Base-by-base conservation (phyloP, 2,888 invertebrate species). In the Panzeria rudis region DNA sequence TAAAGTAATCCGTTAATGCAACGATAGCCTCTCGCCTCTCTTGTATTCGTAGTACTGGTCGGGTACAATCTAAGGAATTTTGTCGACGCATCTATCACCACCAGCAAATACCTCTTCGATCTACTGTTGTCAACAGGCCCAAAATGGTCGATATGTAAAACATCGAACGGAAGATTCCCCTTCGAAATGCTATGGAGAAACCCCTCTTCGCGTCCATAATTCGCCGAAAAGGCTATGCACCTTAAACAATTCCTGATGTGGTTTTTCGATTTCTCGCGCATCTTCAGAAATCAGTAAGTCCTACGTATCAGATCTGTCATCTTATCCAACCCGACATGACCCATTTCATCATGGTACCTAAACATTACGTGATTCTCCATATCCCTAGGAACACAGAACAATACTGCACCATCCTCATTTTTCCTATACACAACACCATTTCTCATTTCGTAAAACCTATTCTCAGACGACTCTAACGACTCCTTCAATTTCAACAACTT, bases 1-100 rank as follows among this genome's bases (percentile, higher is more conserved):
- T 56, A 32, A 87, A 88, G 62, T 88, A 88, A 8, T 77, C 86
- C 62, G 86, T 72, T 9, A 92, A 35, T 1, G 66, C 52, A 0
- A 1, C 0, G 13, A 84, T 52, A 11, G 62, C 73, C 23, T 86
- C 77, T 23, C 23, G 62, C 73, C 23, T 86, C 77, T 23, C 23
- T 68, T 4, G 86, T 76, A 6, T 25, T 79, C 13, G 79, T 86
- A 0, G 78, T 84, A 32, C 54, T 84, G 0, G 78, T 72, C 7
- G 86, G 68, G 25, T 82, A 82, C 13, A 86, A 25, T 29, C 81
- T 56, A 1, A 84, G 66, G n/a, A 86, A 84, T 47, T 86, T 87
- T 17, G 83, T 69, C 41, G 17, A 64, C 0, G 84, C 84, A 29
- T 87, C 84, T 15, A 83, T 47, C 8, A 86, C 47, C 3, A 85